Conservation (phyloP, 2,113 vertebrate genomes). For the Paradisaea rubra region DNA sequence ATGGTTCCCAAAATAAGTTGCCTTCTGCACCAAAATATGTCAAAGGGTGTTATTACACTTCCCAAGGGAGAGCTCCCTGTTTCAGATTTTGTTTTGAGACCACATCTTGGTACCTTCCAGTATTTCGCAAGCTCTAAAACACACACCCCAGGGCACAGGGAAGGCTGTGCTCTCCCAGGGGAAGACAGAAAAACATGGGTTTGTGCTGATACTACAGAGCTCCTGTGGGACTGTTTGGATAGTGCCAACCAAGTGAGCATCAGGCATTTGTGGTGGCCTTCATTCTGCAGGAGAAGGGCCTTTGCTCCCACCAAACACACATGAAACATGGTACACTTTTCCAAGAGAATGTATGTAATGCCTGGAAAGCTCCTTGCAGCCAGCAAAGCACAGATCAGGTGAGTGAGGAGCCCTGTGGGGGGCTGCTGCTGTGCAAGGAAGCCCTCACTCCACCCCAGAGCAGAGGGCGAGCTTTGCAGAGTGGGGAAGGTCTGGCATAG, state of each 20-base stretch:
- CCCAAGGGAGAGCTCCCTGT: neutral
- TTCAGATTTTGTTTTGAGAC: neutral
- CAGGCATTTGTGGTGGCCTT: neutral
- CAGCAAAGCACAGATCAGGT: neutral
- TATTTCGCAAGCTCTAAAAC: neutral
- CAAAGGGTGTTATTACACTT: neutral
- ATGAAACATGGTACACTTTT: neutral
- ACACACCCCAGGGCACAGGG: neutral
- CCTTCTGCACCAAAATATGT: neutral
- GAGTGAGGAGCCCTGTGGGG: neutral
- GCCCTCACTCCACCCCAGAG: neutral
- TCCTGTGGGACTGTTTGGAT: neutral
- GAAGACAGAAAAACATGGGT: neutral
- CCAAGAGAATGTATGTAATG: neutral
- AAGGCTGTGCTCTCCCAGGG: neutral
- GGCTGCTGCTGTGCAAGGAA: neutral
- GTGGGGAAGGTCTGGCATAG: neutral
- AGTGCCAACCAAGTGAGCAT: fast-evolving
- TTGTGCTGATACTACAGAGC: fast-evolving
- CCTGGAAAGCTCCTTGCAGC: neutral
- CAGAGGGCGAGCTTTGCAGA: neutral
- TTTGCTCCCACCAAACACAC: neutral
- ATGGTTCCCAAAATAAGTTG: neutral
- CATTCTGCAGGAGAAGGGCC: neutral
- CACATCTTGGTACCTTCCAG: neutral